A percentile compares a stretch with the other conserved stretches of the same genome.
phyloP scores from a whole-genome alignment of 2,888 invertebrate species.

The Lasioglossum figueresi region DNA sequence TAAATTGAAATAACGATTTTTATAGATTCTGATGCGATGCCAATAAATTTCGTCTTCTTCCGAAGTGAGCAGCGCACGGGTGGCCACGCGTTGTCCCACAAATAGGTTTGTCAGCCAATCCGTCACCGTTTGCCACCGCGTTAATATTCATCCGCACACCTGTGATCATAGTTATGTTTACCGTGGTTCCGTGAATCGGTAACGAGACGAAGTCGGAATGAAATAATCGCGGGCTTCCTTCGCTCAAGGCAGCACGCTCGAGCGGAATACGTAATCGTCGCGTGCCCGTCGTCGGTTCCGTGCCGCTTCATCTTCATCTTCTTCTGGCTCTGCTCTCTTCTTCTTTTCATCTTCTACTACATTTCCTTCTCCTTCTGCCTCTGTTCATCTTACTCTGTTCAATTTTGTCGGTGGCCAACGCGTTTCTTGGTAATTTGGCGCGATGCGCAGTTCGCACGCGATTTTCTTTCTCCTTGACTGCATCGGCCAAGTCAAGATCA shows the following conservation, averaged over 20 bases:
- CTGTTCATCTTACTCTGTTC: not conserved
- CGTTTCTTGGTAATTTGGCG: constrained; percentile 20
- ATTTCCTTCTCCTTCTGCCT: not conserved
- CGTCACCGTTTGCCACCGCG: not conserved
- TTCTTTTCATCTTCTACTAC: constrained; percentile 25
- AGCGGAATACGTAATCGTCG: constrained; percentile 23
- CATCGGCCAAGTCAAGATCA: not conserved
- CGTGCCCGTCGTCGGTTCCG: constrained; percentile 3
- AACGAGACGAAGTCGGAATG: constrained; percentile 8
- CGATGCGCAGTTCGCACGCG: constrained; percentile 8
- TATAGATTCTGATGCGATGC: not conserved
- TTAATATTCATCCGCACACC: not conserved
- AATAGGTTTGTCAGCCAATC: not conserved
- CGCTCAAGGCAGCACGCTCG: not conserved
- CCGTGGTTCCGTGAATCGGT: not conserved
- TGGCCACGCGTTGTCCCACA: not conserved
- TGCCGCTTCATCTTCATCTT: constrained; percentile 34
- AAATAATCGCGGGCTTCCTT: not conserved
- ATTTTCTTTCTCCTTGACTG: not conserved
- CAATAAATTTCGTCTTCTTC: not conserved
- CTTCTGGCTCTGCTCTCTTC: not conserved
- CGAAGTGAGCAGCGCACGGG: not conserved
- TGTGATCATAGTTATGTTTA: constrained; percentile 9
- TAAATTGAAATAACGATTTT: not conserved
- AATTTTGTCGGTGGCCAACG: constrained; percentile 13